phyloP scores from a whole-genome alignment of 2,113 vertebrate species.

The Cisticola juncidis region DNA sequence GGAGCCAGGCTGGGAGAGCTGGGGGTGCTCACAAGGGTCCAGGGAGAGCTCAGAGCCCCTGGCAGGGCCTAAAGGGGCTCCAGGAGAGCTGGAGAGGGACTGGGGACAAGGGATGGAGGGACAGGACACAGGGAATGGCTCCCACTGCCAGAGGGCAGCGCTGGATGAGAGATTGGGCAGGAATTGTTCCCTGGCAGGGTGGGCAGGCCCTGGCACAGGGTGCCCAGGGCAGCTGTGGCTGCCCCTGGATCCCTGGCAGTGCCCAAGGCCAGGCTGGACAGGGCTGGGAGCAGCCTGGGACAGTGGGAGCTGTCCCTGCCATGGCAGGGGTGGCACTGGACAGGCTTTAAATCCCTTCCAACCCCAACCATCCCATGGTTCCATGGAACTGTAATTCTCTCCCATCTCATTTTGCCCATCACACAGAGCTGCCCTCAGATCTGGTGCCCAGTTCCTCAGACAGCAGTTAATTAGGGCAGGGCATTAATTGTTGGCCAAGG shows the following conservation, averaged over 20 bases:
- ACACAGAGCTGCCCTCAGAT: neutral
- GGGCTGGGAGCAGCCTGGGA: neutral
- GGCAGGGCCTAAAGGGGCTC: rapidly evolving
- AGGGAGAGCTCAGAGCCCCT: neutral
- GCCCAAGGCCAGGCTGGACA: neutral
- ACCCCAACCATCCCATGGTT: neutral
- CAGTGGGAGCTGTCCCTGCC: rapidly evolving
- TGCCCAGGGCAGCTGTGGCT: neutral
- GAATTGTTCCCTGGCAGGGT: neutral
- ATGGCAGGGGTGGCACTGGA: rapidly evolving
- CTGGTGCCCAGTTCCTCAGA: neutral
- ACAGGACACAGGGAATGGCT: neutral
- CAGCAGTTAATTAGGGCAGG: neutral
- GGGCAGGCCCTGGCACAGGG: neutral
- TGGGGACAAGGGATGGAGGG: neutral
- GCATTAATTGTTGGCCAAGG: neutral
- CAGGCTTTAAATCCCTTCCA: neutral
- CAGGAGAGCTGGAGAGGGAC: neutral
- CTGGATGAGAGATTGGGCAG: rapidly evolving
- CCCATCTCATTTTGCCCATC: neutral
- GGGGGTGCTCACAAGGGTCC: rapidly evolving
- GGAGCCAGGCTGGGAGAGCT: neutral
- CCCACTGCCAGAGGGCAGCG: neutral
- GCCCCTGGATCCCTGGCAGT: neutral
- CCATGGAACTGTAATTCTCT: neutral